phyloP scores from a whole-genome alignment of 2,888 invertebrate species.

The Amitus sp. region DNA sequence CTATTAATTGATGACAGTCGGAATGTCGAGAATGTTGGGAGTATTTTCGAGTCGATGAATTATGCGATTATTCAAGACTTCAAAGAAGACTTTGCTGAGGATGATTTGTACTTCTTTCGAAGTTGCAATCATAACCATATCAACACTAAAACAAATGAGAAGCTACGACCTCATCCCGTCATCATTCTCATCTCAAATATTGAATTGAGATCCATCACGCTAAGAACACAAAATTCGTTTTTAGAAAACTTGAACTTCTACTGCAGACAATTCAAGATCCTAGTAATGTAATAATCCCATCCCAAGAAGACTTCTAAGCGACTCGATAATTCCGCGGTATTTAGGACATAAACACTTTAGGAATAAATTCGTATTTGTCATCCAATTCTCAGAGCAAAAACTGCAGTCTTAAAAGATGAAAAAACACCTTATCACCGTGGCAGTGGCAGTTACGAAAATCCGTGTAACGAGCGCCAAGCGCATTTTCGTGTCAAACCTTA shows the following conservation, averaged over 20 bases:
- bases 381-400: too few relatives aligned
- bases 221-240: too few relatives aligned
- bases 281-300: too few relatives aligned
- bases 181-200: background rate
- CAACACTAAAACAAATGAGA: background rate
- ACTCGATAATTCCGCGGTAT: too few relatives aligned
- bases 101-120: background rate
- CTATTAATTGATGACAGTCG: conserved; percentile 39
- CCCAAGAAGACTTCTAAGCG: too few relatives aligned
- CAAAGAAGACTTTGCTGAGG: background rate
- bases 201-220: too few relatives aligned
- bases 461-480: conserved; percentile 3
- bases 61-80: background rate
- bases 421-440: too few relatives aligned
- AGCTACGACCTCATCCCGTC: background rate
- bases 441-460: conserved; percentile 1
- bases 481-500: conserved; percentile 33
- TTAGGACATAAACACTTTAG: too few relatives aligned
- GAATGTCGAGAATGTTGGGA: conserved; percentile 32
- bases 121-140: background rate
- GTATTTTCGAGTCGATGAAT: conserved; percentile 12
- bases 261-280: too few relatives aligned
- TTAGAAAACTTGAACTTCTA: too few relatives aligned
- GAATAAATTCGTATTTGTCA: too few relatives aligned
- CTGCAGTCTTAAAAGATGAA: too few relatives aligned